Conservation (phyloP, 2,113 vertebrate genomes). For the Ahaetulla prasina region DNA sequence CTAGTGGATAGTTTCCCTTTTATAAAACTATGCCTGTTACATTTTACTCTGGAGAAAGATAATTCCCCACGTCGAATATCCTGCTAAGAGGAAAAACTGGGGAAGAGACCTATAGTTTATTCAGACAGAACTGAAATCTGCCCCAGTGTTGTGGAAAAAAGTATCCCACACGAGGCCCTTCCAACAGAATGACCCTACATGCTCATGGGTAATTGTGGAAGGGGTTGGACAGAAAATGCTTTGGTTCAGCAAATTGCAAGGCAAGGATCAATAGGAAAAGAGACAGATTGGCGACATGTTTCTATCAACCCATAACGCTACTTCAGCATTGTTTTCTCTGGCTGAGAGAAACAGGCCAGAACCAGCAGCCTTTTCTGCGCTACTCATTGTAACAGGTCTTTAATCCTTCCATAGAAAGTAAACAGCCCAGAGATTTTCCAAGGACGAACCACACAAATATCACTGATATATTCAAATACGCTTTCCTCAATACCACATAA, state of each 20-base stretch:
- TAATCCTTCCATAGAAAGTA: constrained; percentile 61
- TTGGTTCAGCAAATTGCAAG: constrained; percentile 5
- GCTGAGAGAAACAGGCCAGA: not conserved
- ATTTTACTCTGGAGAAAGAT: not conserved
- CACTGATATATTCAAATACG: constrained; percentile 42
- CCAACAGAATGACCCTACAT: not conserved
- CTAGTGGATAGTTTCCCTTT: no score
- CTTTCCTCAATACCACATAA: constrained; percentile 34
- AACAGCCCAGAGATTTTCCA: constrained; percentile 47
- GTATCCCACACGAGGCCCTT: not conserved
- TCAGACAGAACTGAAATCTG: not conserved
- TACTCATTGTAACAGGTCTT: constrained; percentile 63
- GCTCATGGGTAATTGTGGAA: not conserved
- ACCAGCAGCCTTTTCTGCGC: constrained; percentile 27
- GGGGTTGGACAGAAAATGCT: not conserved
- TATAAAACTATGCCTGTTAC: not conserved
- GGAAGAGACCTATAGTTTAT: not conserved
- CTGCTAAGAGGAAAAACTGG: not conserved
- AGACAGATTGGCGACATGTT: constrained; percentile 54
- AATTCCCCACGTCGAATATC: not conserved
- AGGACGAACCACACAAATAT: constrained; percentile 59
- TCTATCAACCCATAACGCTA: constrained; percentile 17
- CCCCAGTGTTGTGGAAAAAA: not conserved
- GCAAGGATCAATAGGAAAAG: constrained; percentile 52
- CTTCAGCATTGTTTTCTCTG: constrained; percentile 8